Base-by-base conservation (phyloP, 2,113 vertebrate genomes). In the Azemiops feae region DNA sequence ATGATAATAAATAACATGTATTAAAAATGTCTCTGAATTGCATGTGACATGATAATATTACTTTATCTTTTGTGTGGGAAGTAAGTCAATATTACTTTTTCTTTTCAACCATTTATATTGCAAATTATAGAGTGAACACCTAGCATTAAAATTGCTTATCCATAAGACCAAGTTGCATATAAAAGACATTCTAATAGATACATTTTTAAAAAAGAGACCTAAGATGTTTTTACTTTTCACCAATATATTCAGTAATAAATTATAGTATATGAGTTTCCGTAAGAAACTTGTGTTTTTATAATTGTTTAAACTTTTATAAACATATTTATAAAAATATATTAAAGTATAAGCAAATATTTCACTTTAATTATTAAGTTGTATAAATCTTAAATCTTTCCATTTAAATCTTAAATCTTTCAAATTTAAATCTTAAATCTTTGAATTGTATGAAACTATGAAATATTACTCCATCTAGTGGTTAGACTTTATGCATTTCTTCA, bases 401-500 rank as follows among this genome's bases (percentile, higher is more conserved):
- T 93, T 0, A 92, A 92, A 89, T 57, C 30, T 53, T 52, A 85
- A 39, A 45, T 54, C 18, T 55, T 55, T 88, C n/a, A 92, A 58
- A 57, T 64, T 93, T 0, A 92, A 92, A 89, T 57, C 30, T 53
- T 43, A 22, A 64, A 53, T 55, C 50, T 88, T 74, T 58, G 60
- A 27, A 58, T 30, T 58, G 39, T 3, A 92, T 43, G 18, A 81
- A 81, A 43, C 18, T 43, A 43, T 81, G 34, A 81, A 81, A 81
- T 64, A 5, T 90, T 27, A 93, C 96, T 96, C 97, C 97, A 96
- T 94, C 96, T 97, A 97, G 97, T 96, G 96, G 97, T 90, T 87
- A 95, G 0, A 0, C 0, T 92, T 92, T 88, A 95, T 96, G 2
- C 25, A 89, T 64, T 30, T 95, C 43, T 95, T 91, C 34, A 86